A percentile compares a stretch with the other conserved stretches of the same genome.
phyloP scores from a whole-genome alignment of 2,888 invertebrate species.

The Drosophila kokeensis region DNA sequence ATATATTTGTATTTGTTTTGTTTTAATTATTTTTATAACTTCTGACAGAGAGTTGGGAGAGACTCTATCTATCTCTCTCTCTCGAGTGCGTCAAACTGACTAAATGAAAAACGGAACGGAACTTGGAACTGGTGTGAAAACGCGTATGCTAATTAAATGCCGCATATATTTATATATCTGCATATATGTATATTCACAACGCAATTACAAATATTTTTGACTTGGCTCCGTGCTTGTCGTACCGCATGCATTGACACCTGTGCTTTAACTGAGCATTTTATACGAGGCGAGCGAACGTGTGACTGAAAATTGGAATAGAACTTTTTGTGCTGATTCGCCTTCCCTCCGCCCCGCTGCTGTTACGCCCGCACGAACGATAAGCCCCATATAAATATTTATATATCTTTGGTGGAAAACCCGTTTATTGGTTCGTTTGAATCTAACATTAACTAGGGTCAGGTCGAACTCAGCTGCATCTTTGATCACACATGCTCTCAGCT shows the following conservation, averaged over 20 bases:
- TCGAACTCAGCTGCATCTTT: constrained; percentile 15
- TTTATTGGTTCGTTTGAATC: constrained; percentile 8
- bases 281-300: constrained; percentile 15
- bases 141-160: constrained; percentile 70
- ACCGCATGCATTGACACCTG: constrained; percentile 74
- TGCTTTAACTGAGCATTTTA: constrained; percentile 57
- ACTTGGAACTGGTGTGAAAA: constrained; percentile 21
- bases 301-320: constrained; percentile 34
- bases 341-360: background rate
- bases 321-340: background rate
- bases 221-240: constrained; percentile 22
- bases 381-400: constrained; percentile 1
- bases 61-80: background rate
- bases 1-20: background rate
- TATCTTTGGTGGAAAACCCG: constrained; percentile 9
- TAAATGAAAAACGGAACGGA: background rate
- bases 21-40: constrained; percentile 1
- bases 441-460: constrained; percentile 31
- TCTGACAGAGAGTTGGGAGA: background rate
- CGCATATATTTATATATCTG: constrained; percentile 13
- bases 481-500: background rate
- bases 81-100: constrained; percentile 45
- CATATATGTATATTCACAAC: constrained; percentile 7
- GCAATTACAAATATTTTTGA: background rate
- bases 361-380: constrained; percentile 20